Conservation (phyloP, 2,888 invertebrate species). For the Tenthredo notha region DNA sequence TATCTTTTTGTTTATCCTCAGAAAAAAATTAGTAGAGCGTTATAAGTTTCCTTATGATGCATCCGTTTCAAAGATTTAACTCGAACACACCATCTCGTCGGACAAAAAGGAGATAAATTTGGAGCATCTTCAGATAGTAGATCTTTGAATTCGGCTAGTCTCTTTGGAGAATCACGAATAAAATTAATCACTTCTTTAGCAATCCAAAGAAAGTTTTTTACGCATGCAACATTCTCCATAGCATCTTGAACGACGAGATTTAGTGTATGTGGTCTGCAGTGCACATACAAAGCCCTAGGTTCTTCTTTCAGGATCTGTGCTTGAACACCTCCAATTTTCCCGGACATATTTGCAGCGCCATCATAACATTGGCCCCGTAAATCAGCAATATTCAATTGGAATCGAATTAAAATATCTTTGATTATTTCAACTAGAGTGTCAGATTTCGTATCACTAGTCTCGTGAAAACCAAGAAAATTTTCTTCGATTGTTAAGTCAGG, state of each 20-base stretch:
- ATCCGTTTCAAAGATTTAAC: too few species aligned
- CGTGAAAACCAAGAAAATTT: constrained; percentile 58
- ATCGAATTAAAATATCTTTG: constrained; percentile 46
- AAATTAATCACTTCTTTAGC: constrained; percentile 48
- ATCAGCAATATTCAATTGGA: constrained; percentile 48
- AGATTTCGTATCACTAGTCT: constrained; percentile 55
- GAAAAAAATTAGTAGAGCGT: too few species aligned
- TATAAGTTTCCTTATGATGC: too few species aligned
- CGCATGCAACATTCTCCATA: constrained; percentile 54
- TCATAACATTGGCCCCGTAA: constrained; percentile 62
- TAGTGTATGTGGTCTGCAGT: constrained; percentile 61
- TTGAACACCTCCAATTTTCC: constrained; percentile 60
- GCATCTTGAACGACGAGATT: constrained; percentile 61
- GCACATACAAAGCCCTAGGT: constrained; percentile 59
- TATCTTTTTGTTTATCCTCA: too few species aligned
- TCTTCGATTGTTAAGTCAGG: constrained; percentile 55
- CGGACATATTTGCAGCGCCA: constrained; percentile 62
- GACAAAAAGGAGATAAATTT: background rate
- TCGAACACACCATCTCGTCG: too few species aligned
- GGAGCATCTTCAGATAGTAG: constrained; percentile 35
- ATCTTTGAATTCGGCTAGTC: constrained; percentile 31
- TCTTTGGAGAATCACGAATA: constrained; percentile 42
- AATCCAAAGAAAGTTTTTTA: constrained; percentile 54
- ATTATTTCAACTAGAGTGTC: constrained; percentile 52
- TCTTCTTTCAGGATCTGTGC: constrained; percentile 59